Evolutionary conservation across 2,888 invertebrate species (phyloP), one percentile per base, ranked within the genome.

Genomic region (Spilarctia lutea): DNA sequence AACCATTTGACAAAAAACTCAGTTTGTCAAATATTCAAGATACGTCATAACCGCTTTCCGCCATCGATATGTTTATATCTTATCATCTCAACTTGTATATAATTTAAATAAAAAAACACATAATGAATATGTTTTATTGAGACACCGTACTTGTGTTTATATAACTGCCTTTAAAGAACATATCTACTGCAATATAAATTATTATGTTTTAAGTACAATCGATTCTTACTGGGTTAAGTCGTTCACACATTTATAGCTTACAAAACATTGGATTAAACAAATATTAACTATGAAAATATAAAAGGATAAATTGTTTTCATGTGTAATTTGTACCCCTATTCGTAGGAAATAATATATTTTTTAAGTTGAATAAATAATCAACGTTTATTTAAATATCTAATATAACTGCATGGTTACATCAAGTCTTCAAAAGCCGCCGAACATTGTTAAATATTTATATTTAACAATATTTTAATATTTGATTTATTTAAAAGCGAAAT

Each of bases 131-230:
- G 72, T 79, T 83, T 85, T 80, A 83, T 83, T 81, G 42, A 81
- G 70, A 76, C 73, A 35, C 70, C 70, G 74, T 78, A 78, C 79
- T 83, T 76, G 75, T 76, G 75, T 76, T 52, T 70, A 75, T 65
- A 78, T 71, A 74, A 76, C 73, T 79, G 79, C 72, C 73, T 71
- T 63, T 75, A 72, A 45, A 10, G 7, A 52, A 71, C 74, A 73
- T 65, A 71, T 80, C 68, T 75, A 90, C 86, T 88, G 78, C 86
- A 86, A 83, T 83, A 83, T 77, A 81, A 80, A 86, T 85, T 33
- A 70, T 70, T 85, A 86, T 78, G 81, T 80, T 88, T 92, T 93
- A 93, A 93, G 93, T 93, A 93, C 71, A 77, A 77, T 79, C 81
- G 75, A 79, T 75, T 77, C 86, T 75, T 83, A 83, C 76, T 85